These are phyloP conservation scores for Lepidochrysops patricia DNA, from an alignment of 2,888 invertebrate genomes.

Conservation along the genomic window DNA sequence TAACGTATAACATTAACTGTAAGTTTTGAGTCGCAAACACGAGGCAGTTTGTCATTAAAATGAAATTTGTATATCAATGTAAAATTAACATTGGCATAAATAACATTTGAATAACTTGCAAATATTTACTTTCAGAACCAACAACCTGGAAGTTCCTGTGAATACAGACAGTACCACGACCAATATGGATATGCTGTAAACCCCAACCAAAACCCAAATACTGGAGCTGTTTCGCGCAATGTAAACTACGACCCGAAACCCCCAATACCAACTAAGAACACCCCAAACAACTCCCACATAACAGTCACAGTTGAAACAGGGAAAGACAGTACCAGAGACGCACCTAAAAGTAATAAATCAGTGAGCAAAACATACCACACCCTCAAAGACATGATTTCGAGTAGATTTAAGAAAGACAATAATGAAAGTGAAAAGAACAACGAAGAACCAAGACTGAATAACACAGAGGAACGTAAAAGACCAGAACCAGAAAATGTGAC, in stretches of 20 bases:
- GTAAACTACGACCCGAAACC: constrained; percentile 64
- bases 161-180: constrained; percentile 70
- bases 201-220: constrained; percentile 43
- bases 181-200: constrained; percentile 68
- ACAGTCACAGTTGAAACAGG: constrained; percentile 76
- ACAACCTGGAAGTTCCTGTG: constrained; percentile 66
- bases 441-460: constrained; percentile 74
- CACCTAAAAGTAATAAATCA: constrained; percentile 76
- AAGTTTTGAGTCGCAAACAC: too few species aligned
- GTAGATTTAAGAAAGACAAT: constrained; percentile 80
- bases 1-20: too few species aligned
- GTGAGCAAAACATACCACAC: constrained; percentile 87
- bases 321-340: constrained; percentile 73
- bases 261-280: constrained; percentile 66
- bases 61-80: too few species aligned
- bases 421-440: constrained; percentile 69
- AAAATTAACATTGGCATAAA: too few species aligned
- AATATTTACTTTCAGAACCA: constrained; percentile 51
- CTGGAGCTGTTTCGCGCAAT: constrained; percentile 45
- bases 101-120: too few species aligned
- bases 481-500: constrained; percentile 59
- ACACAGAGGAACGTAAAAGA: constrained; percentile 74
- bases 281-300: constrained; percentile 64
- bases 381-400: constrained; percentile 88
- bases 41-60: too few species aligned